A percentile compares a stretch with the other conserved stretches of the same genome.
Conservation (phyloP, 2,797 vertebrate genomes). For the Percopsis omiscomaycus region DNA sequence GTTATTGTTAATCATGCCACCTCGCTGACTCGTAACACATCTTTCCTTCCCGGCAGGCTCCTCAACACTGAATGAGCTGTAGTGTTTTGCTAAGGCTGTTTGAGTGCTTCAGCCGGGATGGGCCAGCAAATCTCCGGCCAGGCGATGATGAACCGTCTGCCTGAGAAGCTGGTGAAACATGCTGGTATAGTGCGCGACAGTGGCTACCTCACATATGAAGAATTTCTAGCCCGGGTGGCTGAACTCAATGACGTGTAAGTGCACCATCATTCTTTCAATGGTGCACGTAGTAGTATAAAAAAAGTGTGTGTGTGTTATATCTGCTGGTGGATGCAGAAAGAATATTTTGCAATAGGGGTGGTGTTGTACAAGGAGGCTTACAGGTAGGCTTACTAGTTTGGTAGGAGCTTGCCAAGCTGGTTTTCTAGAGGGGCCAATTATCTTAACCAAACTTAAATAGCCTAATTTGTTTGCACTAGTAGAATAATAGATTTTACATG, state of each 20-base stretch:
- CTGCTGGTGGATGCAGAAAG: too few species aligned
- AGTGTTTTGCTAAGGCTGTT: conserved; percentile 22
- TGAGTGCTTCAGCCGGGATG: conserved; percentile 75
- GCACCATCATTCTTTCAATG: background rate
- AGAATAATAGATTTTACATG: background rate
- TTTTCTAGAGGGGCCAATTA: background rate
- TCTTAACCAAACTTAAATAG: background rate
- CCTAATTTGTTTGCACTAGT: background rate
- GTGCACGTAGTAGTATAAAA: background rate
- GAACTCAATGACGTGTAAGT: conserved; percentile 98
- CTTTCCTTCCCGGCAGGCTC: conserved; percentile 24
- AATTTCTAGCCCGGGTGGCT: conserved; percentile 92
- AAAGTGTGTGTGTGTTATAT: too few species aligned
- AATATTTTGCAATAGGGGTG: too few species aligned
- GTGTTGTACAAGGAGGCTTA: too few species aligned
- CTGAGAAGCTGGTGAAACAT: conserved; percentile 95
- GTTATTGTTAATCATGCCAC: too few species aligned
- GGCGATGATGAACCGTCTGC: conserved; percentile 86
- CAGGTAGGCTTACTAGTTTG: too few species aligned
- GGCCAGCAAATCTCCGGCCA: conserved; percentile 95
- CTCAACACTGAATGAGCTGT: conserved; percentile 60
- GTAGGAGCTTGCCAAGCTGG: background rate
- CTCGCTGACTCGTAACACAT: background rate
- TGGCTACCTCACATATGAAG: conserved; percentile 92
- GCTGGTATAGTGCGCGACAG: conserved; percentile 89